A percentile compares a stretch with the other conserved stretches of the same genome.
These are phyloP conservation scores for Poecilia wingei DNA, from an alignment of 2,797 vertebrate species.

Conservation along the genomic window DNA sequence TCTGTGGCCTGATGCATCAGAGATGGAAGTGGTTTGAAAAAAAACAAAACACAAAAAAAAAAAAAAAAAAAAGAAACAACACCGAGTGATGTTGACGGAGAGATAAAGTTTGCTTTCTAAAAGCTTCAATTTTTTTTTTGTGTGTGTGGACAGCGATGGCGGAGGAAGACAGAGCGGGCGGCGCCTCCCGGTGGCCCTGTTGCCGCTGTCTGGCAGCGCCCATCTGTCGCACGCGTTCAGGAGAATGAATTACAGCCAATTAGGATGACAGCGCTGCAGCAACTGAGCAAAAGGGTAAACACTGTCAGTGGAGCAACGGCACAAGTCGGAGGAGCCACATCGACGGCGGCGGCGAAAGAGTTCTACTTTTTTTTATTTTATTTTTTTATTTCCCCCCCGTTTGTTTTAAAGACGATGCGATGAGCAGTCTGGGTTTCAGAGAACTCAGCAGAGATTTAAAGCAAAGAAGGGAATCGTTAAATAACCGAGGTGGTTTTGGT, in stretches of 20 bases:
- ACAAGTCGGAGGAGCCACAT: conserved; percentile 19
- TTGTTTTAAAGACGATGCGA: neutral
- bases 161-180: conserved; percentile 1
- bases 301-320: conserved; percentile 46
- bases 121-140: conserved; percentile 31
- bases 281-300: conserved; percentile 59
- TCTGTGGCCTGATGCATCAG: conserved; percentile 20
- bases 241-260: conserved; percentile 67
- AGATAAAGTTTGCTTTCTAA: conserved; percentile 38
- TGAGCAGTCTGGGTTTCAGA: neutral
- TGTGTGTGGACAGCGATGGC: conserved; percentile 26
- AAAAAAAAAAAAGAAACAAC: conserved; percentile 27
- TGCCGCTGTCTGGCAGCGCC: conserved; percentile 52
- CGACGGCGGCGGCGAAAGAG: neutral
- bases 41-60: neutral
- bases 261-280: conserved; percentile 50
- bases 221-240: conserved; percentile 58
- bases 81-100: conserved; percentile 17
- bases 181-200: conserved; percentile 31
- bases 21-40: conserved; percentile 12
- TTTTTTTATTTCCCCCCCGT: no score
- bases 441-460: neutral
- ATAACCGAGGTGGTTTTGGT: neutral
- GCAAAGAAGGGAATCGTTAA: neutral
- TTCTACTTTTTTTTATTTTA: no score